Evolutionary conservation across 2,888 invertebrate genomes (phyloP).

Genomic region (Adineta ricciae): DNA sequence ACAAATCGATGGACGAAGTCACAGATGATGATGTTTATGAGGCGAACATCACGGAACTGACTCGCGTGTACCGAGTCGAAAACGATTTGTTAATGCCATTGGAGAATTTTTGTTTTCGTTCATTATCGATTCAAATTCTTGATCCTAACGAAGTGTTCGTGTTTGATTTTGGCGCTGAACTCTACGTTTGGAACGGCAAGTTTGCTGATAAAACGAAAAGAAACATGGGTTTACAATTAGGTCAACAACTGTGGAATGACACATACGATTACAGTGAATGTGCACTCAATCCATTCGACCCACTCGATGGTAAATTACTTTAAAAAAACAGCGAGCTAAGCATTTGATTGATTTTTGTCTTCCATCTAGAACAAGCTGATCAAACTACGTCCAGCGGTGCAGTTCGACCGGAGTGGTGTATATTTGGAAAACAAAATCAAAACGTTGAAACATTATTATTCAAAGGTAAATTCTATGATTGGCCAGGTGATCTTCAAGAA

Average conservation of each 20-base stretch:
- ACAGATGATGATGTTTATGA: slow-evolving; percentile 15
- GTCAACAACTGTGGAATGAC: slow-evolving; percentile 69
- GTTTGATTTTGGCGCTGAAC: slow-evolving; percentile 83
- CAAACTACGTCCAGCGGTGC: slow-evolving; percentile 28
- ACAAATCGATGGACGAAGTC: not conserved
- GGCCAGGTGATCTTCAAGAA: slow-evolving; percentile 65
- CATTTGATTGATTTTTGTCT: not conserved
- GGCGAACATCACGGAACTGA: not conserved
- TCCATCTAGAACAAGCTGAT: not conserved
- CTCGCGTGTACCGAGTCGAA: slow-evolving; percentile 8
- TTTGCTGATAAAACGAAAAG: slow-evolving; percentile 65
- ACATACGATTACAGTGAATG: slow-evolving; percentile 75
- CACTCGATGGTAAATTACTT: slow-evolving; percentile 42
- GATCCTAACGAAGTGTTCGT: slow-evolving; percentile 54
- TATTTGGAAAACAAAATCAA: slow-evolving; percentile 71
- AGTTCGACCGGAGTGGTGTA: slow-evolving; percentile 69
- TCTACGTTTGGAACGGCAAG: slow-evolving; percentile 89
- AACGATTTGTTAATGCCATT: not conserved
- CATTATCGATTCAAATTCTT: slow-evolving; percentile 6
- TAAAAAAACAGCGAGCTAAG: not conserved
- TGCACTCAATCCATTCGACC: slow-evolving; percentile 63
- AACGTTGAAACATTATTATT: slow-evolving; percentile 86
- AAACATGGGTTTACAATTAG: slow-evolving; percentile 64
- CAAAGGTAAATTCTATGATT: slow-evolving; percentile 83
- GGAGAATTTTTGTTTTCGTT: not conserved